These are phyloP conservation scores for Sebastolobus altivelis DNA, from an alignment of 2,797 vertebrate species.

Conservation along the genomic window DNA sequence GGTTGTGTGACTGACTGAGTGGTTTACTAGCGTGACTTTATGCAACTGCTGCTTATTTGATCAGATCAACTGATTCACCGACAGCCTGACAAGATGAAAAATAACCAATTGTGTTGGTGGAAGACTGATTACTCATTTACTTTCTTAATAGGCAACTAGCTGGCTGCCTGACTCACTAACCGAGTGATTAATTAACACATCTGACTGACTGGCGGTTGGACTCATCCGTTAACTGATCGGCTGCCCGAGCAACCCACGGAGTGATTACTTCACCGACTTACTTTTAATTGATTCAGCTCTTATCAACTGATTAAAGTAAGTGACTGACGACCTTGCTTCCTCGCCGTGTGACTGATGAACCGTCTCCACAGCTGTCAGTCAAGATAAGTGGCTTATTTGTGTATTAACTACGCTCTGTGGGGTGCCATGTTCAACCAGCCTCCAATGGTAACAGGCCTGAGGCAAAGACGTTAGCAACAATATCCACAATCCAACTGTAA, in stretches of 20 bases:
- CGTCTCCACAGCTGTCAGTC: constrained; percentile 48
- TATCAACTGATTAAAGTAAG: constrained; percentile 20
- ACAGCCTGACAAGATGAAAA: not conserved
- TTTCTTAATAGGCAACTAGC: constrained; percentile 20
- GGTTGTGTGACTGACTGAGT: too few species aligned
- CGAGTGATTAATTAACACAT: not conserved
- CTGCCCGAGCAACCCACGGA: not conserved
- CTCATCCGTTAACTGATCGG: not conserved
- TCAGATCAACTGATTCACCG: not conserved
- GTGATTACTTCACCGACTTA: not conserved
- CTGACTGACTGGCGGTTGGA: not conserved
- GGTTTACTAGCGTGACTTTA: not conserved
- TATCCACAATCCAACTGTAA: constrained; percentile 38
- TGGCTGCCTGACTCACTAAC: constrained; percentile 15
- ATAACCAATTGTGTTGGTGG: not conserved
- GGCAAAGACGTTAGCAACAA: constrained; percentile 47
- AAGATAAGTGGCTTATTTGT: constrained; percentile 61
- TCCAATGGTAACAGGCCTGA: constrained; percentile 44
- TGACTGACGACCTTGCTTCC: not conserved
- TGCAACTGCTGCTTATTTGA: not conserved
- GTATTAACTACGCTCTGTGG: constrained; percentile 37
- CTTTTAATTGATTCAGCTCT: constrained; percentile 1
- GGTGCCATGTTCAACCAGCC: constrained; percentile 48
- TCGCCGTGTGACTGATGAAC: constrained; percentile 26
- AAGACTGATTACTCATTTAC: constrained; percentile 35